Evolutionary conservation across 2,113 vertebrate genomes (phyloP), one percentile per base, ranked within the genome.

Genomic region (Indicator indicator): DNA sequence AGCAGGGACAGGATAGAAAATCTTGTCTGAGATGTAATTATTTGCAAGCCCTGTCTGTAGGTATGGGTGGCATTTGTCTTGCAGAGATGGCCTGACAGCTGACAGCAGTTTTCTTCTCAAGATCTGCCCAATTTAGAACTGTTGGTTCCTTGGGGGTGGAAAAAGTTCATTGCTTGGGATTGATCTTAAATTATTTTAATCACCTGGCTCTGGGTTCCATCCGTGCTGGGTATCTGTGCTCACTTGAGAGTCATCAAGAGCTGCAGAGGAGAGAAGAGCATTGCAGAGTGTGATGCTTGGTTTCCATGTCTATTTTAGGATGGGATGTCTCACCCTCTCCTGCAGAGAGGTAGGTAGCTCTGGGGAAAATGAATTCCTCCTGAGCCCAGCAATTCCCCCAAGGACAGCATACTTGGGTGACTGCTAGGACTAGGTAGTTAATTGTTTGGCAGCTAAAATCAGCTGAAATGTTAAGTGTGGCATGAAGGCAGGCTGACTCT

Each of bases 401-500:
- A 77, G 64, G 6, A 1, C 72, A 56, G 60, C 1, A 0, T 68
- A 83, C 48, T 60, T 5, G 1, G 42, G 68, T 70, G 64, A 64
- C 60, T 91, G 72, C 72, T 91, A 83, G 83, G 72, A 77, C 55
- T 55, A 90, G 48, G 75, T 46, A 55, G 75, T 90, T 93, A 88
- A 80, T 77, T 93, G 88, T 88, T 63, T 88, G 86, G 83, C 83
- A 93, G 86, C 62, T 86, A 90, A 94, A 94, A 95, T 94, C 54
- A 94, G 73, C 58, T 62, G 69, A 86, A 77, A 42, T 88, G 69
- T 91, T 52, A 52, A 56, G 64, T 83, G 68, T 7, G 6, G 60
- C 32, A 28, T 38, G 42, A 91, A 84, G 42, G 52, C 74, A 68
- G 46, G 32, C 84, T 92, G 78, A 63, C 26, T 82, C 38, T 56